These are phyloP conservation scores for Drosophila grimshawi DNA, from an alignment of 1,140 invertebrate species.

Conservation along the genomic window DNA sequence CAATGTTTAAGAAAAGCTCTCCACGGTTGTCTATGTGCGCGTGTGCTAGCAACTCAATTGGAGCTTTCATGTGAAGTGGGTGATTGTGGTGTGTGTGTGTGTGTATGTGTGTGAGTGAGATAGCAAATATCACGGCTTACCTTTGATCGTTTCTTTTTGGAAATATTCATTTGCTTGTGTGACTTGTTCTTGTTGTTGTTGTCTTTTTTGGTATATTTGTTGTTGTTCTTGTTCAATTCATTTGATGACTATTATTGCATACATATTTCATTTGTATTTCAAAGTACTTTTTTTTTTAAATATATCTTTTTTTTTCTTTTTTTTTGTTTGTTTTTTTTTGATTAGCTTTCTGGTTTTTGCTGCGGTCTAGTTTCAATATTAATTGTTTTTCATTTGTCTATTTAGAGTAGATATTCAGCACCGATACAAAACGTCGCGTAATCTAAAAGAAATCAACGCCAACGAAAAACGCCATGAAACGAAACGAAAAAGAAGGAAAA, in stretches of 20 bases:
- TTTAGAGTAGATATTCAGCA: slow-evolving; percentile 84
- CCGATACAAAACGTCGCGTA: slow-evolving; percentile 85
- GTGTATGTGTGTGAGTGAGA: slow-evolving; percentile 34
- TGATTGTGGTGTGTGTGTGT: slow-evolving; percentile 10
- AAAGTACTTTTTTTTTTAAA: slow-evolving; percentile 12
- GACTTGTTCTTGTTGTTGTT: slow-evolving; percentile 43
- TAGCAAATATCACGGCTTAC: slow-evolving; percentile 46
- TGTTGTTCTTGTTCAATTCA: slow-evolving; percentile 10
- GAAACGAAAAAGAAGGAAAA: slow-evolving; percentile 81
- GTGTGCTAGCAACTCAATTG: slow-evolving; percentile 78
- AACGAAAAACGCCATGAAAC: slow-evolving; percentile 77
- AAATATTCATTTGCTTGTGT: slow-evolving; percentile 36
- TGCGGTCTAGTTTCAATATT: slow-evolving; percentile 33
- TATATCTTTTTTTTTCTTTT: slow-evolving; percentile 41
- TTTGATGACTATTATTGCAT: slow-evolving; percentile 28
- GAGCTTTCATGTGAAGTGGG: slow-evolving; percentile 47
- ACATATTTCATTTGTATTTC: background rate
- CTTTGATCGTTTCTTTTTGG: slow-evolving; percentile 38
- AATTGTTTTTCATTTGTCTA: slow-evolving; percentile 61
- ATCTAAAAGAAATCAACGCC: slow-evolving; percentile 80
- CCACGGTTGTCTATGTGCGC: slow-evolving; percentile 75
- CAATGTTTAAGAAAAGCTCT: slow-evolving; percentile 47
- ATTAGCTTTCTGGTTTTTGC: slow-evolving; percentile 22
- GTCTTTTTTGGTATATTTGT: slow-evolving; percentile 15
- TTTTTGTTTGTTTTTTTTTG: slow-evolving; percentile 34